phyloP scores from a whole-genome alignment of 2,888 invertebrate species.

The Caenorhabditis imperialis region DNA sequence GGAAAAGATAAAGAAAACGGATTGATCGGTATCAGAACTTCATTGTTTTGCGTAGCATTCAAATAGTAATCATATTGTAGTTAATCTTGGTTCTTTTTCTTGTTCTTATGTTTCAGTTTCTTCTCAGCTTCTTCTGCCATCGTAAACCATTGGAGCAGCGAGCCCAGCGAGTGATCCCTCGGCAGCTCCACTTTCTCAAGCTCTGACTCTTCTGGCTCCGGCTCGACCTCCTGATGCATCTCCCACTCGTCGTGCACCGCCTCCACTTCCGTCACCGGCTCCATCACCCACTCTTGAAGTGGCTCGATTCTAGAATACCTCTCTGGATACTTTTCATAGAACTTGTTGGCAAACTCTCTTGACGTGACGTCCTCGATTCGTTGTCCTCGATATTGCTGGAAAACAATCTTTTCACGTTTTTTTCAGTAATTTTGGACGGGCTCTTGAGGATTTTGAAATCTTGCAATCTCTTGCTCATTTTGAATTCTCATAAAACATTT shows the following conservation, averaged over 20 bases:
- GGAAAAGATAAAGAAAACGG: constrained; percentile 3
- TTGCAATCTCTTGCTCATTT: too few relatives aligned
- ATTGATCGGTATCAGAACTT: not conserved
- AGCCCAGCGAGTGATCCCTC: constrained; percentile 30
- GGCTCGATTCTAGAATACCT: constrained; percentile 11
- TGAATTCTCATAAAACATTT: too few relatives aligned
- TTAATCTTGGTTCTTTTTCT: too few relatives aligned
- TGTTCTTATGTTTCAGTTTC: too few relatives aligned
- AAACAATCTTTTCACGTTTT: too few relatives aligned
- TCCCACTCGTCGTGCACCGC: not conserved
- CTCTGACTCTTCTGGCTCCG: not conserved
- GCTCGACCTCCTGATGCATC: not conserved
- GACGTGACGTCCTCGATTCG: constrained; percentile 34
- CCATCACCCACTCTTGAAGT: constrained; percentile 43
- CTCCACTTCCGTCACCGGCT: constrained; percentile 25
- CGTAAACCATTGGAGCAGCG: constrained; percentile 44
- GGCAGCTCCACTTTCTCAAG: constrained; percentile 17
- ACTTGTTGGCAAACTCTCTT: constrained; percentile 12
- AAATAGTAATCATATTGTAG: too few relatives aligned
- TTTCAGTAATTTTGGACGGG: too few relatives aligned
- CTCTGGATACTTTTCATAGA: constrained; percentile 19
- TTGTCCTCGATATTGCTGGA: constrained; percentile 15
- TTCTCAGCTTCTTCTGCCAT: constrained; percentile 25
- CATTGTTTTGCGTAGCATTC: constrained; percentile 1
- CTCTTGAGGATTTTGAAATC: too few relatives aligned